These are phyloP conservation scores for Hirtodrosophila histrioides DNA, from an alignment of 2,888 invertebrate species.

Conservation along the genomic window DNA sequence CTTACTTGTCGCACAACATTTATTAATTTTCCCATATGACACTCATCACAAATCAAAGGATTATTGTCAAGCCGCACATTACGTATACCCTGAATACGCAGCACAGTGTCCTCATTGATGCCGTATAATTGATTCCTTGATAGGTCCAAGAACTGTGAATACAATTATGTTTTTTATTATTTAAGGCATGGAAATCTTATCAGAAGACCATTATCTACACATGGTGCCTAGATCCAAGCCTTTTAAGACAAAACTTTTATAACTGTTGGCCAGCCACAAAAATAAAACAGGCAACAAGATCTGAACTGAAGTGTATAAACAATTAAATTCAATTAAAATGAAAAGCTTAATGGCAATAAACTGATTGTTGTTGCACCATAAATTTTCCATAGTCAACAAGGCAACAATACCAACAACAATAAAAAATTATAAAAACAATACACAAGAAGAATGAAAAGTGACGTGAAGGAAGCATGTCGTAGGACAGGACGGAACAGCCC, in stretches of 20 bases:
- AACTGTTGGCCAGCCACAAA: constrained; percentile 26
- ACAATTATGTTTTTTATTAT: constrained; percentile 21
- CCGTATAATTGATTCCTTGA: constrained; percentile 90
- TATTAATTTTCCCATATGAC: constrained; percentile 84
- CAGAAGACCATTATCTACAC: constrained; percentile 64
- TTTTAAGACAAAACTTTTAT: not conserved
- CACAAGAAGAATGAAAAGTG: constrained; percentile 16
- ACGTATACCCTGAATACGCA: constrained; percentile 83
- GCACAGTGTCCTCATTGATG: constrained; percentile 83
- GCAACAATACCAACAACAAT: constrained; percentile 23
- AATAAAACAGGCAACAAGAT: constrained; percentile 28
- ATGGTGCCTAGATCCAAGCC: constrained; percentile 23
- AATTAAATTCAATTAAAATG: constrained; percentile 79
- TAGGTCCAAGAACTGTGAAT: constrained; percentile 87
- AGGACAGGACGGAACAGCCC: constrained; percentile 4
- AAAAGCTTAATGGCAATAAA: constrained; percentile 71
- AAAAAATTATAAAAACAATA: constrained; percentile 40
- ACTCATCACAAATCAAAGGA: constrained; percentile 84
- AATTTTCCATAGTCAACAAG: constrained; percentile 51
- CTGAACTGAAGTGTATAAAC: constrained; percentile 55
- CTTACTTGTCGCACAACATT: constrained; percentile 84
- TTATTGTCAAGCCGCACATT: constrained; percentile 84
- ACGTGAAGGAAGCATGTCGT: constrained; percentile 27
- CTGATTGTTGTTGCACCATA: constrained; percentile 61
- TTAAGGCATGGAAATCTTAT: constrained; percentile 22